Base-by-base conservation (phyloP, 2,797 vertebrate species). In the Euthynnus affinis region DNA sequence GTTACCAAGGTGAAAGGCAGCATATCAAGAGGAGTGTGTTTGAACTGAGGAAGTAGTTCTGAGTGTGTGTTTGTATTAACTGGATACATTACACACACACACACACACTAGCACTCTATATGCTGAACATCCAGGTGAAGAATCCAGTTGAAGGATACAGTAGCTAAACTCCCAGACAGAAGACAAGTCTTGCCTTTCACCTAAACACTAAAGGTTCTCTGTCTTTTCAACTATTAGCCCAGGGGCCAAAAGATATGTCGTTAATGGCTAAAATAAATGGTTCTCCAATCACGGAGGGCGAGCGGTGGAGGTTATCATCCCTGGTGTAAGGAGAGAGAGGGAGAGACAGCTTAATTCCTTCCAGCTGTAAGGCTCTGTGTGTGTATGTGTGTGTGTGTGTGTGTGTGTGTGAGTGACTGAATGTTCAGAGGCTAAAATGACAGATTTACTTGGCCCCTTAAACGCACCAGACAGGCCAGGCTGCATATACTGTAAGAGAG, bases 361-460 rank as follows among this genome's bases (percentile, higher is more conserved):
- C 94, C 95, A 96, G 94, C 93, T 95, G 95, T 61, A 81, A 74
- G 62, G 14, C 62, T 73, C 34, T 46, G 58, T 64, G 76, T 71
- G 27, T 29, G 27, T 29, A 5, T 29, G 27, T 29, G 27, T 29
- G 27, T 29, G 61, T 61, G 59, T 55, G 53, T 61, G 64, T 44
- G 49, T 49, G 76, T 42, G 80, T 34, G 72, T 40, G 65, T 18
- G 51, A 68, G 64, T 73, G 73, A 76, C 49, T 88, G 80, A 87
- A 81, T 81, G 81, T 82, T 86, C 79, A 76, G 84, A 81, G 86
- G 85, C 81, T 91, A 85, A 94, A 95, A 94, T 93, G 93, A 95
- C 94, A 95, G 93, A 95, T 95, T 95, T 95, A 94, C 92, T 87
- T 89, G 81, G 82, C 85, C 92, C 93, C 90, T 95, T 94, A 94